These are phyloP conservation scores for Gymnarchus niloticus DNA, from an alignment of 2,113 vertebrate species.

Conservation along the genomic window DNA sequence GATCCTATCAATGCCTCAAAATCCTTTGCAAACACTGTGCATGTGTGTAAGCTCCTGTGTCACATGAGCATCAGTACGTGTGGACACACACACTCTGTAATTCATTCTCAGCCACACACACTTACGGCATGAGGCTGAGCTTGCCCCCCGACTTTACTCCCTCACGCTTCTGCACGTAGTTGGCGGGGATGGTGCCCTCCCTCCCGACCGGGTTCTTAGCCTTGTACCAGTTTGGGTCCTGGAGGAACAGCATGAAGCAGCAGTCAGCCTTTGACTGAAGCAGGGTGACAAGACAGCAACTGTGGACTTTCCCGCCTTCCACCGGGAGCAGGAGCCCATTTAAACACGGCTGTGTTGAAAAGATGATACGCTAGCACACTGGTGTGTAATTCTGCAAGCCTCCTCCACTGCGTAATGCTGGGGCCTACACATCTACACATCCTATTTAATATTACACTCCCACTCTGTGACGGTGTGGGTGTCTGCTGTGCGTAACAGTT, in stretches of 20 bases:
- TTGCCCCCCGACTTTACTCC: slow-evolving; percentile 84
- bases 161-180: slow-evolving; percentile 93
- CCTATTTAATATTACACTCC: neutral
- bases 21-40: too few species aligned
- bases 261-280: neutral
- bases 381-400: neutral
- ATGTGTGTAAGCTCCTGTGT: neutral
- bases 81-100: neutral
- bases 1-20: neutral
- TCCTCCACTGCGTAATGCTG: too few species aligned
- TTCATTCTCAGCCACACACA: neutral
- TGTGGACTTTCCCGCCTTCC: neutral
- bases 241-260: slow-evolving; percentile 25
- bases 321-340: neutral
- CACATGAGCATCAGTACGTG: neutral
- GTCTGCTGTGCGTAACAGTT: neutral
- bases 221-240: slow-evolving; percentile 99
- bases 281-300: neutral
- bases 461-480: neutral
- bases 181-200: slow-evolving; percentile 90
- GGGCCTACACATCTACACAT: too few species aligned
- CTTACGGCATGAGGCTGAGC: slow-evolving; percentile 98
- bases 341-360: neutral
- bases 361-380: too few species aligned
- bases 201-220: slow-evolving; percentile 84